Evolutionary conservation across 2,888 invertebrate genomes (phyloP), one percentile per base, ranked within the genome.

Genomic region (Omphaloscelis lunosa): DNA sequence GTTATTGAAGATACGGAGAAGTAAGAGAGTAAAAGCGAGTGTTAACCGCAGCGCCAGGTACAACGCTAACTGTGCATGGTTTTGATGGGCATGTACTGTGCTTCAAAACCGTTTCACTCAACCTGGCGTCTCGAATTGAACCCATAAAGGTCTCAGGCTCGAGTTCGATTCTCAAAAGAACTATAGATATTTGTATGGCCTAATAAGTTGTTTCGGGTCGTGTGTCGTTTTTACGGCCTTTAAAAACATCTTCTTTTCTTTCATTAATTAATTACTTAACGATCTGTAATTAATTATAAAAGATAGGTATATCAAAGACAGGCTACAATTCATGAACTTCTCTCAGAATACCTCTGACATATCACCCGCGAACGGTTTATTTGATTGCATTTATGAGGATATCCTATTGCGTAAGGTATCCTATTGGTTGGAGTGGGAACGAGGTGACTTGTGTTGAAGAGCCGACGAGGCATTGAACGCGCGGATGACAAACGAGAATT

Each of bases 321-420:
- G 27, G 3, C 27, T 68, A 20, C 9, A 61, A 29, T 48, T 17
- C 23, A 20, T 17, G 34, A 29, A 12, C 6, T 39, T 29, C 29
- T 56, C 8, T 34, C 27, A 4, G 15, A 34, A 23, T 51, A 29
- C 34, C n/a, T 75, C 11, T 58, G 23, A 5, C 74, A 3, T 11
- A 53, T 77, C 59, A 66, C 41, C 61, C 51, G 59, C 72, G 23
- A 62, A 56, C 53, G 3, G 39, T 67, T 78, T 53, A 67, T 34
- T 23, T 11, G 67, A 45, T 71, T 59, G 12, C n/a, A 41, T 34
- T 79, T 29, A 81, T 84, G 17, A 84, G 73, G 82, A 82, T 67
- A 58, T 82, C 82, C 81, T 79, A 53, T 82, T 82, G 84, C 80
- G 84, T 62, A 82, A 82, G 80, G 69, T 84, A 34, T 61, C 48